Base-by-base conservation (phyloP, 2,113 vertebrate species). In the Gnathochromis pfefferi region DNA sequence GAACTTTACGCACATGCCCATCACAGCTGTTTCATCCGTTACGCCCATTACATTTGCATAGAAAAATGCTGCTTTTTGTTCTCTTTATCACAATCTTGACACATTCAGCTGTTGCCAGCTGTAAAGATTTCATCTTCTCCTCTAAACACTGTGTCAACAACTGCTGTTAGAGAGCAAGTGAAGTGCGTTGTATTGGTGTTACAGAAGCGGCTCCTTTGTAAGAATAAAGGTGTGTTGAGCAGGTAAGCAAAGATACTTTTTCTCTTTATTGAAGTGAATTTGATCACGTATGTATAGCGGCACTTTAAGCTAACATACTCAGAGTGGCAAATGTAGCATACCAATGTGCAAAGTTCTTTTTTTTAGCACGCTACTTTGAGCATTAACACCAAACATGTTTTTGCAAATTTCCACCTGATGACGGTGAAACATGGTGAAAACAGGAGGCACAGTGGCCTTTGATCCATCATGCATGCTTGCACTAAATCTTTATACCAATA, bases 1-100 rank as follows among this genome's bases (percentile, higher is more conserved):
- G 85, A 75, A 91, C 86, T 84, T 80, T 17, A 31, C 54, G 47
- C 26, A 42, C 80, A 38, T 49, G 21, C 21, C 49, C 35, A 42
- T 21, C 54, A 14, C 33, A 78, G 68, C 33, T 57, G 82, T 81
- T 86, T 63, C 13, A 60, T 70, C 26, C 7, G 54, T 82, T 7
- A 51, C 4, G 47, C 54, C 17, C 31, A 60, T 79, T 7, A 35
- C 7, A 68, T 51, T 78, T 57, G 5, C 73, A 45, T 38, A 38
- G 35, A 38, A 38, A 86, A 81, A 78, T 28, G 81, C 38, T 13
- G 57, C n/a, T 63, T 78, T 68, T 81, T 84, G 13, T 55, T 5
- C 5, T 83, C n/a, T 83, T 81, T 4, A 35, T 53, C 42, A 78
- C 42, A 3, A n/a, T 31, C 45, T 10, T 28, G 70, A 78, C 3